Percentiles rank a stretch among this genome's conserved stretches.
phyloP scores from a whole-genome alignment of 2,888 invertebrate species.

The Eristalinus aeneus region DNA sequence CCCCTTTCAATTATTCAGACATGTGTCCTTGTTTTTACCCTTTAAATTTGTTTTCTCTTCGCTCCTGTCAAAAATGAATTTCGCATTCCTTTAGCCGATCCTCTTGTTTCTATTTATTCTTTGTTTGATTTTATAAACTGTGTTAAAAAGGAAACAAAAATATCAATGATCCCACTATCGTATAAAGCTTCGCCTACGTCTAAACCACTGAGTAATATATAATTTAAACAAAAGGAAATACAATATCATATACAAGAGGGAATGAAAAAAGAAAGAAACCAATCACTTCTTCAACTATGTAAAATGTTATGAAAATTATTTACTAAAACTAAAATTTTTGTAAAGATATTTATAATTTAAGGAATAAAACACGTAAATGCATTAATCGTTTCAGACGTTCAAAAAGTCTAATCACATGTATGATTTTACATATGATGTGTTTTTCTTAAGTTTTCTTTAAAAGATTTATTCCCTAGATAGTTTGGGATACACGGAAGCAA shows the following conservation, averaged over 20 bases:
- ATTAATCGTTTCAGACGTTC: conserved; percentile 62
- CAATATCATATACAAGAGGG: conserved; percentile 57
- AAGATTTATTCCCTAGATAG: no score
- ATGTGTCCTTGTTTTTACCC: conserved; percentile 53
- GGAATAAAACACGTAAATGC: conserved; percentile 66
- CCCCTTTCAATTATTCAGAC: conserved; percentile 20
- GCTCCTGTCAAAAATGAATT: conserved; percentile 29
- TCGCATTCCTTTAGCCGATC: conserved; percentile 56
- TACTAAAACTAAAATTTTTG: conserved; percentile 64
- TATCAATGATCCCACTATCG: conserved; percentile 41
- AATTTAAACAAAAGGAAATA: conserved; percentile 64
- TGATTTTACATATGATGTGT: not conserved
- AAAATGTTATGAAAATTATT: conserved; percentile 70
- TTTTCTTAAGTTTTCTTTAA: not conserved
- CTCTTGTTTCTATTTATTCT: conserved; percentile 46
- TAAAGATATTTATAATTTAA: conserved; percentile 70
- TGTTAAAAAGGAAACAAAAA: conserved; percentile 31
- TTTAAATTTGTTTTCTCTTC: conserved; percentile 45
- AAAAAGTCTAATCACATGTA: conserved; percentile 13
- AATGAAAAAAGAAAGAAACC: conserved; percentile 30
- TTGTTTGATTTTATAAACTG: conserved; percentile 39
- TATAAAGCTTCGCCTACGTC: conserved; percentile 38
- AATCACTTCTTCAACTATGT: conserved; percentile 65
- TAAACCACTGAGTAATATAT: conserved; percentile 43
- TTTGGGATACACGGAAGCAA: no score